phyloP scores from a whole-genome alignment of 2,113 vertebrate genomes.

The Nannobrachium achirus region DNA sequence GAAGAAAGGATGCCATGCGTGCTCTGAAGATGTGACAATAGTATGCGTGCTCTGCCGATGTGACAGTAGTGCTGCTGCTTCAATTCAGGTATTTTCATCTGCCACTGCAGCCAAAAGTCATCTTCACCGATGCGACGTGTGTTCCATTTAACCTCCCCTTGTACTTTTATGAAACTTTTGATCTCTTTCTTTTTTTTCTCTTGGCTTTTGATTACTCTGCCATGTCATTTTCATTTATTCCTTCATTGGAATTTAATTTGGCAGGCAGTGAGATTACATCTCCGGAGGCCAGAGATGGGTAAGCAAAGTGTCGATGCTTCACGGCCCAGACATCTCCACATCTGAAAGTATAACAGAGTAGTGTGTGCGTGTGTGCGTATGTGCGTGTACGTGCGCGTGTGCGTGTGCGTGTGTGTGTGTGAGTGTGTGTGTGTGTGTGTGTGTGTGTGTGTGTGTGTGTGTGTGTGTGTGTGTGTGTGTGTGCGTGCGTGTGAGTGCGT shows the following conservation, averaged over 20 bases:
- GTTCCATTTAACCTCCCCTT: constrained; percentile 57
- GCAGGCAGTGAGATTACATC: constrained; percentile 49
- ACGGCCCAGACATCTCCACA: constrained; percentile 56
- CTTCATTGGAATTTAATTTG: constrained; percentile 63
- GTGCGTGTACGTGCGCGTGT: constrained; percentile 9
- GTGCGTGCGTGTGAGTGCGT: constrained; percentile 20
- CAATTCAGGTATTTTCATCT: constrained; percentile 16
- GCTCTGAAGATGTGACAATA: constrained; percentile 17
- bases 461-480: constrained; percentile 19
- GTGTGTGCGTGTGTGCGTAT: constrained; percentile 8
- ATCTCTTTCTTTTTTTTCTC: constrained; percentile 37
- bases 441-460: constrained; percentile 24
- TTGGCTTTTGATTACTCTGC: constrained; percentile 66
- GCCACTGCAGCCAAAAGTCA: constrained; percentile 40
- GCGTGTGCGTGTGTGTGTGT: constrained; percentile 22
- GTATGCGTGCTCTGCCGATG: constrained; percentile 33
- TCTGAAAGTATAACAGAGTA: constrained; percentile 37
- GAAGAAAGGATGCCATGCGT: constrained; percentile 20
- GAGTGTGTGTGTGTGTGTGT: constrained; percentile 23
- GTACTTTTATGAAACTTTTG: constrained; percentile 63
- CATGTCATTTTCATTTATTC: constrained; percentile 60
- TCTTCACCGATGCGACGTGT: constrained; percentile 45
- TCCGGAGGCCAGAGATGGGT: constrained; percentile 40
- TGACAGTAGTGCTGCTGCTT: constrained; percentile 35
- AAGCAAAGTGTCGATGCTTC: constrained; percentile 49